Evolutionary conservation across 2,797 vertebrate genomes (phyloP).

Genomic region (Scolopax bukidnonensis): DNA sequence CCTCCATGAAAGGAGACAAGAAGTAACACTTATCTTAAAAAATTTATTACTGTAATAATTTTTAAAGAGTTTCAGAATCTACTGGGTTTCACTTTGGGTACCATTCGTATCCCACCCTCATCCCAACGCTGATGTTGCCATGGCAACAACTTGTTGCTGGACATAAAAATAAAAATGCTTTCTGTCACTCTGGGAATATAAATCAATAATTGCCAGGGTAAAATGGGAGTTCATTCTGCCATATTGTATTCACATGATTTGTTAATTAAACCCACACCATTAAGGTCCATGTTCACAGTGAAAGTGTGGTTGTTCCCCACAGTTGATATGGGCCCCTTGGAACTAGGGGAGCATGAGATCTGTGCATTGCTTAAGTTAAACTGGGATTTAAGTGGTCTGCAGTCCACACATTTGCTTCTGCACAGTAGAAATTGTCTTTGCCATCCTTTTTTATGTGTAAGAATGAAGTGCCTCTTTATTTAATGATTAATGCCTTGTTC

Average conservation of each 20-base stretch:
- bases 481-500: not conserved
- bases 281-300: not conserved
- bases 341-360: accelerated
- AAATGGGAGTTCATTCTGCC: not conserved
- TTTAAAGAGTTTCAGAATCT: conserved; percentile 46
- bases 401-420: not conserved
- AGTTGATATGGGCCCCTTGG: accelerated
- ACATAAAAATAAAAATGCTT: conserved; percentile 65
- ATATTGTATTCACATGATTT: accelerated
- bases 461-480: not conserved
- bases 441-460: not conserved
- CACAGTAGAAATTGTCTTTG: accelerated
- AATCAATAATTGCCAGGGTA: conserved; percentile 59
- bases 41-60: conserved; percentile 6
- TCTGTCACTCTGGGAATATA: conserved; percentile 58
- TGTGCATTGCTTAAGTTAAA: not conserved
- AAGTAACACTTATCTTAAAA: conserved; percentile 8
- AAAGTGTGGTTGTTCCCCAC: accelerated
- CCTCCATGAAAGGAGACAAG: not conserved
- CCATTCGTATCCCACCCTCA: too few species aligned
- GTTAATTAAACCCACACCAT: not conserved
- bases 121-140: conserved; percentile 50
- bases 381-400: not conserved
- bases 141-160: conserved; percentile 73
- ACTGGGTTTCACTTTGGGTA: conserved; percentile 55